Conservation (phyloP, 1,140 invertebrate species). For the Temnothorax nylanderi region DNA sequence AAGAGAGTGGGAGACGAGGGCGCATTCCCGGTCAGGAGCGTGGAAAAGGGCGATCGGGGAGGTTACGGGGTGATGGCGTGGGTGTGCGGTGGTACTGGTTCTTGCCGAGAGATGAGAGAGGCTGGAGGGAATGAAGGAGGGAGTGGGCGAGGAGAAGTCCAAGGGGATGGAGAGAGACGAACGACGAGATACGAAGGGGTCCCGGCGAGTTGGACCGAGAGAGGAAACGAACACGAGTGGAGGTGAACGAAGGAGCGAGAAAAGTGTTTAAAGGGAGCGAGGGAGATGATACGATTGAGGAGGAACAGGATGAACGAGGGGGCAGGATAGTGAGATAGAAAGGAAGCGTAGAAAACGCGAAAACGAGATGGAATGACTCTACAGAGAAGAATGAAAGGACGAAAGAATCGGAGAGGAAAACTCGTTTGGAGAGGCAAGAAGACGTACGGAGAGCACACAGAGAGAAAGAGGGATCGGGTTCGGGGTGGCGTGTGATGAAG, state of each 20-base stretch:
- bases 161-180: conserved; percentile 49
- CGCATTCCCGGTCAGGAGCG: conserved; percentile 51
- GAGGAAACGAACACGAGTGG: conserved; percentile 47
- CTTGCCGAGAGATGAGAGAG: conserved; percentile 8
- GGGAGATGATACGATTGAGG: conserved; percentile 20
- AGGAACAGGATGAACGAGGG: background rate
- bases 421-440: conserved; percentile 41
- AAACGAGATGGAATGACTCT: conserved; percentile 37
- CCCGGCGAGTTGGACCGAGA: conserved; percentile 53
- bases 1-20: conserved; percentile 29
- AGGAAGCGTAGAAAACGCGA: conserved; percentile 42
- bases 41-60: conserved; percentile 69
- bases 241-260: conserved; percentile 25
- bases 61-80: conserved; percentile 63
- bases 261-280: conserved; percentile 2
- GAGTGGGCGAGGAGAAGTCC: conserved; percentile 19
- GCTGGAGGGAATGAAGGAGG: conserved; percentile 12
- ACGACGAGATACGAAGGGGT: conserved; percentile 37
- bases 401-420: conserved; percentile 58
- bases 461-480: conserved; percentile 63
- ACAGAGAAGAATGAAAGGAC: conserved; percentile 59
- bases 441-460: conserved; percentile 55
- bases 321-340: conserved; percentile 51
- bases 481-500: conserved; percentile 57
- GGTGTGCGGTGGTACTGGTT: conserved; percentile 52